Evolutionary conservation across 2,113 vertebrate genomes (phyloP).

Genomic region (Actinemys pallida): DNA sequence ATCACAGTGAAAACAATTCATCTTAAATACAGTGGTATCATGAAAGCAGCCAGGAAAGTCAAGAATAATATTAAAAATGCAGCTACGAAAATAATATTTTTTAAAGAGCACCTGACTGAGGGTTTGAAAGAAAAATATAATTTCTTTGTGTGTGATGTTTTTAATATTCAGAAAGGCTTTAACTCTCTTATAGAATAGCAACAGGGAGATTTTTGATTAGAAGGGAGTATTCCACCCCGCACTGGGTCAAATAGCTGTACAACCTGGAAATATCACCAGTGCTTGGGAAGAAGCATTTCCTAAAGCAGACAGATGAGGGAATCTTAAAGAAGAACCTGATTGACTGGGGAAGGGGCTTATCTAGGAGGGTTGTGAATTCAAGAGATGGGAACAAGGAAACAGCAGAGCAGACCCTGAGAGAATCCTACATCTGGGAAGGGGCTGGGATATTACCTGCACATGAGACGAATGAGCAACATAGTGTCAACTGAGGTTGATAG

Average conservation of each 20-base stretch:
- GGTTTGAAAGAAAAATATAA: constrained; percentile 5
- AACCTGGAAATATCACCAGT: neutral
- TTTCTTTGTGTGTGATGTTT: constrained; percentile 9
- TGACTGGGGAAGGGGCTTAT: neutral
- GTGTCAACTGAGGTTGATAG: neutral
- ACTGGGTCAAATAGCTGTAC: neutral
- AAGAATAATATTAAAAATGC: constrained; percentile 38
- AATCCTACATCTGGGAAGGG: neutral
- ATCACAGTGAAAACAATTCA: neutral
- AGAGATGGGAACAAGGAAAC: neutral
- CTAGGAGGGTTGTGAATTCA: neutral
- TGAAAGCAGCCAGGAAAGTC: constrained; percentile 37
- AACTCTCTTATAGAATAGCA: constrained; percentile 8
- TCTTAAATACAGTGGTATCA: constrained; percentile 4
- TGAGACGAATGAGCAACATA: neutral
- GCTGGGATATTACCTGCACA: neutral
- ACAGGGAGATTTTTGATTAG: neutral
- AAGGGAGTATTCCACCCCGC: neutral
- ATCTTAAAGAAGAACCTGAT: neutral
- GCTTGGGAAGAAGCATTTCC: neutral
- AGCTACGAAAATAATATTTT: constrained; percentile 55
- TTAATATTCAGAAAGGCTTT: neutral
- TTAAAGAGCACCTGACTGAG: constrained; percentile 36
- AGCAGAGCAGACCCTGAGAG: neutral
- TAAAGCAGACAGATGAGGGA: neutral